phyloP scores from a whole-genome alignment of 1,140 invertebrate species.

The Asobara japonica region DNA sequence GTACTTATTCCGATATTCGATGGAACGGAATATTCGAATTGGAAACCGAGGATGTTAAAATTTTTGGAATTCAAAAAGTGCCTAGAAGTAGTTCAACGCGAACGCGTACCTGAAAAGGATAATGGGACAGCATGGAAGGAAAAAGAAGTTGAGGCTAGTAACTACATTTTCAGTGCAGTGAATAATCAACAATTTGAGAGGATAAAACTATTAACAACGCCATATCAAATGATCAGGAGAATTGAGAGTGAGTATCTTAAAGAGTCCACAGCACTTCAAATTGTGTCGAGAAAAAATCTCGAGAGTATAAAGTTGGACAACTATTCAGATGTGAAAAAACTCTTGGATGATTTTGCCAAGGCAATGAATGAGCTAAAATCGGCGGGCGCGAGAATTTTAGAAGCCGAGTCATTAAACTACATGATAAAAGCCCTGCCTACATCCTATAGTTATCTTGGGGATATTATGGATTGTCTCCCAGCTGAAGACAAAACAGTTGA shows the following conservation, averaged over 20 bases:
- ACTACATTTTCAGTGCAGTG: conserved; percentile 43
- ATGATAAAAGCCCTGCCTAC: conserved; percentile 28
- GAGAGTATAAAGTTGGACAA: conserved; percentile 42
- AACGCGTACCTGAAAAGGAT: conserved; percentile 19
- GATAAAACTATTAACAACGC: conserved; percentile 33
- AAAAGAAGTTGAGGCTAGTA: conserved; percentile 40
- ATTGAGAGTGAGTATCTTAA: conserved; percentile 46
- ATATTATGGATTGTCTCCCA: conserved; percentile 38
- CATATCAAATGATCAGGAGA: conserved; percentile 45
- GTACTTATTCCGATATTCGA: conserved; percentile 33
- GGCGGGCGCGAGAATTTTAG: conserved; percentile 38
- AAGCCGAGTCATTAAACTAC: conserved; percentile 28
- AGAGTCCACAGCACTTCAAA: conserved; percentile 47
- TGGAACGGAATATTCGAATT: conserved; percentile 35
- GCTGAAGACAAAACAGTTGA: conserved; percentile 19
- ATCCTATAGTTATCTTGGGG: conserved; percentile 46
- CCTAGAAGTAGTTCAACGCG: conserved; percentile 25
- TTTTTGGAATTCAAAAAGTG: conserved; percentile 44
- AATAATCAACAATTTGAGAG: conserved; percentile 44
- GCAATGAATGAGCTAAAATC: conserved; percentile 43
- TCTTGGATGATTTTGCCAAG: conserved; percentile 48
- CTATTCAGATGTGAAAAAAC: conserved; percentile 31
- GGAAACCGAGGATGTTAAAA: conserved; percentile 37
- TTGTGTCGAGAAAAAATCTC: conserved; percentile 41
- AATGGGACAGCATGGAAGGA: conserved; percentile 37